Percentiles rank a stretch among this genome's conserved stretches.
phyloP scores from a whole-genome alignment of 1,140 invertebrate species.

The Pissodes strobi region DNA sequence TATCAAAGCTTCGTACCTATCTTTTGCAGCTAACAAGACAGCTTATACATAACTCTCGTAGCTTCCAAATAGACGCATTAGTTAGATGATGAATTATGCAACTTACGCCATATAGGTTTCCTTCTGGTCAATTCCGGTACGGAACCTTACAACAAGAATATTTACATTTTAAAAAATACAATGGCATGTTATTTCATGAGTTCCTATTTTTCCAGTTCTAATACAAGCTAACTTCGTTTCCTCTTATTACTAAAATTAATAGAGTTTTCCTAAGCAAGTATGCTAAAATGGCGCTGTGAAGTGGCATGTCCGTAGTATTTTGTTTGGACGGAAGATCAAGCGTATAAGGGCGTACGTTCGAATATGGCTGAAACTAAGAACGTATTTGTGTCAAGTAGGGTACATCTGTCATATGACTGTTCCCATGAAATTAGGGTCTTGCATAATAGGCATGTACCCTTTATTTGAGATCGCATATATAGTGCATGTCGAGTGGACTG shows the following conservation, averaged over 20 bases:
- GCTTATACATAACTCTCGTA: too few relatives aligned
- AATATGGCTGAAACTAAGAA: slow-evolving; percentile 36
- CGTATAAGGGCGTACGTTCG: slow-evolving; percentile 31
- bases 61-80: too few relatives aligned
- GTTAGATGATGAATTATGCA: too few relatives aligned
- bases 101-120: too few relatives aligned
- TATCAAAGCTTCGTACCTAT: too few relatives aligned
- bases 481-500: slow-evolving; percentile 32
- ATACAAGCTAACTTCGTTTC: too few relatives aligned
- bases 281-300: slow-evolving; percentile 27
- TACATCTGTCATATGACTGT: slow-evolving; percentile 48
- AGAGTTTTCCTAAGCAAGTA: slow-evolving; percentile 1
- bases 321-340: slow-evolving; percentile 31
- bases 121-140: not conserved
- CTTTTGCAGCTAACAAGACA: too few relatives aligned
- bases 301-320: slow-evolving; percentile 33
- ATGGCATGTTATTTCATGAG: too few relatives aligned
- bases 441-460: slow-evolving; percentile 46
- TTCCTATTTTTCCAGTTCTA: too few relatives aligned
- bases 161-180: too few relatives aligned
- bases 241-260: slow-evolving; percentile 20
- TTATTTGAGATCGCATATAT: slow-evolving; percentile 42
- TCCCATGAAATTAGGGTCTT: slow-evolving; percentile 44
- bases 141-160: too few relatives aligned
- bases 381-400: slow-evolving; percentile 42